Percentiles rank a stretch among this genome's conserved stretches.
phyloP scores from a whole-genome alignment of 2,113 vertebrate genomes.

The Oophaga pumilio region DNA sequence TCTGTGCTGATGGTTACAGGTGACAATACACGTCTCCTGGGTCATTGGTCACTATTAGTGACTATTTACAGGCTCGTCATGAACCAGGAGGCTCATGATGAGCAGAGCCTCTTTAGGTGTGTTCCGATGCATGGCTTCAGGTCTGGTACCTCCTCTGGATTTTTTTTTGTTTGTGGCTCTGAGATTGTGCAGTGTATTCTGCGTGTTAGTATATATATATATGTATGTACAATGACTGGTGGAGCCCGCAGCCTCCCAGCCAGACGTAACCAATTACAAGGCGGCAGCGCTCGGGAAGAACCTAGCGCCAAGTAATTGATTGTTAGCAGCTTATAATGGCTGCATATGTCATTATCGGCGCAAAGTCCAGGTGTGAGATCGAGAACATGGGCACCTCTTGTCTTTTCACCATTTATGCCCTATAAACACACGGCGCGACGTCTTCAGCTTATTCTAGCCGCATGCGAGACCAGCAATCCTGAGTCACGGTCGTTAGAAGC shows the following conservation, averaged over 20 bases:
- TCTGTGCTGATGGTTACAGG: no score
- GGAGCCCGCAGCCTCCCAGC: neutral
- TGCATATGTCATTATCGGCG: neutral
- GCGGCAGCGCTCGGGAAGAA: neutral
- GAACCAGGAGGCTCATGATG: no score
- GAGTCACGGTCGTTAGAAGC: neutral
- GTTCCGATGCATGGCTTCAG: no score
- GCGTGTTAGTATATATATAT: no score
- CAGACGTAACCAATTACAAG: slow-evolving; percentile 3
- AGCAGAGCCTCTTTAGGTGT: no score
- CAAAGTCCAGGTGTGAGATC: neutral
- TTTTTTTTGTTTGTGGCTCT: no score
- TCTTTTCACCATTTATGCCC: neutral
- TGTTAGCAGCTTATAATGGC: neutral
- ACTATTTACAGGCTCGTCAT: no score
- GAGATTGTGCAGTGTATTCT: no score
- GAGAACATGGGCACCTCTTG: neutral
- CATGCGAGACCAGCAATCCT: neutral
- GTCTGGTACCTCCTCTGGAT: no score
- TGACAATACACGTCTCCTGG: no score
- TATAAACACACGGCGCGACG: neutral
- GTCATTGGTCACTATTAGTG: no score
- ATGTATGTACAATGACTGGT: no score
- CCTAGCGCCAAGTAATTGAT: slow-evolving; percentile 33
- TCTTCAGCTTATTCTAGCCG: neutral